Evolutionary conservation across 2,797 vertebrate species (phyloP), one percentile per base, ranked within the genome.

Genomic region (Graptemys geographica): DNA sequence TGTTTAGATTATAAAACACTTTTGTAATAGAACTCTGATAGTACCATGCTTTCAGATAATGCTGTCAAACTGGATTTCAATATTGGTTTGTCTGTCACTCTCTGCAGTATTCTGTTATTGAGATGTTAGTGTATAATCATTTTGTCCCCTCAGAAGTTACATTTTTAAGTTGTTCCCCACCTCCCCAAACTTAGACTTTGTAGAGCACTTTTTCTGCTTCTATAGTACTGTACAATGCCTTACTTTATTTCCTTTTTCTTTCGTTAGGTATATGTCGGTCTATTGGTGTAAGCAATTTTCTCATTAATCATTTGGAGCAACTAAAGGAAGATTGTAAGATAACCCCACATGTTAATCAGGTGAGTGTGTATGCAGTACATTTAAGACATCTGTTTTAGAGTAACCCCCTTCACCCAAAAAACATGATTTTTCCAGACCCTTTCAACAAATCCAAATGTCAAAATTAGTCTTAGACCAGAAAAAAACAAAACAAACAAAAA

Each of bases 281-380:
- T 74, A 98, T 98, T 88, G 98, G 98, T 8, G 98, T 99, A 96
- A 99, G 98, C 97, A 99, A 99, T 98, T 99, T 99, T 96, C 96
- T 99, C 95, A 96, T 98, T 93, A 97, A 93, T 88, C 99, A 99
- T 96, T 98, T 99, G 86, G 97, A 99, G 69, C 97, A 99, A 96
- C 96, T 99, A 57, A 98, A 98, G 90, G 98, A 99, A 93, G 98
- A 98, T 85, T 98, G 97, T 92, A 95, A 95, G 81, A 87, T 98
- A 87, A 97, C 97, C 62, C 98, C 98, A 85, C 98, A 98, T 81
- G 97, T 99, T 89, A 98, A 99, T 97, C 98, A 99, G 98, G 98
- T 99, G 87, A 79, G 94, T 92, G 47, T 78, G 41, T 86, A 72
- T 10, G 21, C 53, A 91, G 56, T 88, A 33, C 33, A 69, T 84